Evolutionary conservation across 2,797 vertebrate genomes (phyloP).

Genomic region (Peromyscus nudipes): DNA sequence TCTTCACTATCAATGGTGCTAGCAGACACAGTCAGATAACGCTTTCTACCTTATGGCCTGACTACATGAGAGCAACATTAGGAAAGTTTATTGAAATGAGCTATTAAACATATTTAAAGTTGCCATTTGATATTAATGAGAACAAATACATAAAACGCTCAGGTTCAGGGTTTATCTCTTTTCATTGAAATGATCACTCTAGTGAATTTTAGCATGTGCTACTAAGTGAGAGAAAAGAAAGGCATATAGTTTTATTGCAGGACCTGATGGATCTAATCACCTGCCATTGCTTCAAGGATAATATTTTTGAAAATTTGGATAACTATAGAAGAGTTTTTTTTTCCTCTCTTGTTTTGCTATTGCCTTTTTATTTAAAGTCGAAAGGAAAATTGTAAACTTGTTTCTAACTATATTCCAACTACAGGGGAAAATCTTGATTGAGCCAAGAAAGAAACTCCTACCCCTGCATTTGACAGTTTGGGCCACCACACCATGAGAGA

Average conservation of each 20-base stretch:
- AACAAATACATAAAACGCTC: background rate
- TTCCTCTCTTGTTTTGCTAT: background rate
- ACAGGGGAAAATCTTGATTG: background rate
- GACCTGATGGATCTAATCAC: background rate
- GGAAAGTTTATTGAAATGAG: background rate
- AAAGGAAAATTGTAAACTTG: background rate
- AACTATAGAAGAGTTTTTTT: background rate
- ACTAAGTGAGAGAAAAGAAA: background rate
- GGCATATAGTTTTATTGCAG: background rate
- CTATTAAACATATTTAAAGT: background rate
- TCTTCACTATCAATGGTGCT: background rate
- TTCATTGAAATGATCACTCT: background rate
- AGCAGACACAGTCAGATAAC: background rate
- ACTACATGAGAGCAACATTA: background rate
- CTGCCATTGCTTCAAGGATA: background rate
- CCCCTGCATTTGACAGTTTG: background rate
- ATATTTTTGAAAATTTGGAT: background rate
- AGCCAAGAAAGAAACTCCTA: background rate
- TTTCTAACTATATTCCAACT: background rate
- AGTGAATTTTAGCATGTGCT: background rate
- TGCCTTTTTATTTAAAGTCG: background rate
- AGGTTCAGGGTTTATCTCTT: background rate
- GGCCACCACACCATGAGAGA: background rate
- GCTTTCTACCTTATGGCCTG: background rate
- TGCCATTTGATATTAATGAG: slow-evolving; percentile 1